Evolutionary conservation across 2,888 invertebrate genomes (phyloP).

Genomic region (Ectemnius lituratus): DNA sequence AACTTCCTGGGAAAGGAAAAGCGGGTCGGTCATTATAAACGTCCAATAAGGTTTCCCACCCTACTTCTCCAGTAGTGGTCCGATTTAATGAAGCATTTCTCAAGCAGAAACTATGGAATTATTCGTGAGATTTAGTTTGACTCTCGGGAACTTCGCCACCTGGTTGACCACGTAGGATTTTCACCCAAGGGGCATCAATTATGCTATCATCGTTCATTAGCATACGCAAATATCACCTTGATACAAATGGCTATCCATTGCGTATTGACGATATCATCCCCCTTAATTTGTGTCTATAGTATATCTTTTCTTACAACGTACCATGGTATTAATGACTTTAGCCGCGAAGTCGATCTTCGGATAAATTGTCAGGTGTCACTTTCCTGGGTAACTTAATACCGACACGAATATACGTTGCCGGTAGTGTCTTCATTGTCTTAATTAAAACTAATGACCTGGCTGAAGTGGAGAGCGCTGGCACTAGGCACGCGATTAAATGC

Average conservation of each 20-base stretch:
- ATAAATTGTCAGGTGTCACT: conserved; percentile 24
- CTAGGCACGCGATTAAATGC: conserved; percentile 6
- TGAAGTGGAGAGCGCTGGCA: not conserved
- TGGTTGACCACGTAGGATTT: conserved; percentile 36
- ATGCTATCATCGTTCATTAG: conserved; percentile 22
- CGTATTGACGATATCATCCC: too few relatives aligned
- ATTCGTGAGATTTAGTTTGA: conserved; percentile 29
- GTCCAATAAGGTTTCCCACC: too few relatives aligned
- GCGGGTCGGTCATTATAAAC: too few relatives aligned
- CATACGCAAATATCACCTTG: conserved; percentile 37
- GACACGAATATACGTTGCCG: conserved; percentile 16
- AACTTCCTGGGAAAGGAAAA: too few relatives aligned
- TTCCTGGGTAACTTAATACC: conserved; percentile 33
- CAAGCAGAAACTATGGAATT: conserved; percentile 37
- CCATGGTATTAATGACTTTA: too few relatives aligned
- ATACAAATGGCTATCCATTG: too few relatives aligned
- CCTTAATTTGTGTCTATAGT: too few relatives aligned
- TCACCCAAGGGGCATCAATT: conserved; percentile 48
- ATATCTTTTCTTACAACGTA: too few relatives aligned
- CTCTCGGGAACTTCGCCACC: conserved; percentile 24
- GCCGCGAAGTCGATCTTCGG: too few relatives aligned
- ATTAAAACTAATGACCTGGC: conserved; percentile 43
- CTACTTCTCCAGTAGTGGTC: too few relatives aligned
- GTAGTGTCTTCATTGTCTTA: conserved; percentile 40
- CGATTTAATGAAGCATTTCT: conserved; percentile 26